Evolutionary conservation across 2,888 invertebrate species (phyloP).

Genomic region (Isoperla grammatica): DNA sequence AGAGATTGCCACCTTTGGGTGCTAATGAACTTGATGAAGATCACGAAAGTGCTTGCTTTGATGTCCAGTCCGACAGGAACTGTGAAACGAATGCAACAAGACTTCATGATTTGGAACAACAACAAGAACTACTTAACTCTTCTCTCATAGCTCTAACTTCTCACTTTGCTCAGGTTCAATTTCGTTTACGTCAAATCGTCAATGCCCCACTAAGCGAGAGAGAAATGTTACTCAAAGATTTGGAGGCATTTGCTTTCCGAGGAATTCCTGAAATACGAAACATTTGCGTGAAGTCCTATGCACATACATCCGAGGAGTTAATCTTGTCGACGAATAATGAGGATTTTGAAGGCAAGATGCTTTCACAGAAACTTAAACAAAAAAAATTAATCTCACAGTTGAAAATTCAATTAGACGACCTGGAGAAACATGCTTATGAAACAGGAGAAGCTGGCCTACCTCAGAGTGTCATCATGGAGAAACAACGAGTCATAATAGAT

Average conservation of each 20-base stretch:
- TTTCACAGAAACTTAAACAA: conserved; percentile 61
- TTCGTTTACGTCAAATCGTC: conserved; percentile 83
- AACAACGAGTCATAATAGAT: conserved; percentile 82
- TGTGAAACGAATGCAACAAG: conserved; percentile 48
- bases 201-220: conserved; percentile 77
- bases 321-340: conserved; percentile 35
- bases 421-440: conserved; percentile 89
- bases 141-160: conserved; percentile 94
- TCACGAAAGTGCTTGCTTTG: no score
- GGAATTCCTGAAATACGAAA: conserved; percentile 77
- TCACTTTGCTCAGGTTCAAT: conserved; percentile 91
- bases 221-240: conserved; percentile 82
- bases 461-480: conserved; percentile 72
- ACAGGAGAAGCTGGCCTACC: conserved; percentile 72
- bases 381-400: conserved; percentile 81
- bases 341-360: conserved; percentile 53
- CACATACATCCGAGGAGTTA: no score
- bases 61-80: not conserved
- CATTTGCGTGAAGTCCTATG: no score
- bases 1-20: conserved; percentile 79
- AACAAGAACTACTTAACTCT: conserved; percentile 88
- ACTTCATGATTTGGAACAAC: conserved; percentile 81
- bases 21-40: conserved; percentile 54
- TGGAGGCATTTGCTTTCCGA: conserved; percentile 96
- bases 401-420: conserved; percentile 85